These are phyloP conservation scores for Bubo blakistoni DNA, from an alignment of 2,113 vertebrate species.

Conservation along the genomic window DNA sequence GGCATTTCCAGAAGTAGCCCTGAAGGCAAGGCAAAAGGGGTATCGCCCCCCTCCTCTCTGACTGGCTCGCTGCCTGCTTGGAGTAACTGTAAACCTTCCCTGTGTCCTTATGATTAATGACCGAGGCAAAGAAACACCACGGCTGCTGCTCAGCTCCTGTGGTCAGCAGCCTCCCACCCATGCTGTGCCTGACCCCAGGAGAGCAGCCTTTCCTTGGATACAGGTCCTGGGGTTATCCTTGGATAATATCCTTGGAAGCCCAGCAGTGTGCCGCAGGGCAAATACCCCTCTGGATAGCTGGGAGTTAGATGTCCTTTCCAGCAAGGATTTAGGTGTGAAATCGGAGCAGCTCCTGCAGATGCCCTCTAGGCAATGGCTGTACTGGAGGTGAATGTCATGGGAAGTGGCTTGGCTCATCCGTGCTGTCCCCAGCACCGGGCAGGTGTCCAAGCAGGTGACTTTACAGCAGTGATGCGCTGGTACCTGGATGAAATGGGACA, in stretches of 20 bases:
- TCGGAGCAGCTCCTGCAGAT: background rate
- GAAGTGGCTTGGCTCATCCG: background rate
- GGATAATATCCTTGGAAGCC: background rate
- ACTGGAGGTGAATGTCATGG: background rate
- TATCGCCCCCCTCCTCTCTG: background rate
- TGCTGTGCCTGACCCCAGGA: background rate
- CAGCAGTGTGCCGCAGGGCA: rapidly evolving
- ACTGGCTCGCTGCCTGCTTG: background rate
- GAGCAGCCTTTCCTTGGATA: background rate
- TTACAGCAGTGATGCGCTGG: background rate
- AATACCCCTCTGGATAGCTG: background rate
- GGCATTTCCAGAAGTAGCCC: background rate
- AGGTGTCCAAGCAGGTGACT: background rate
- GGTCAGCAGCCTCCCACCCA: constrained; percentile 25
- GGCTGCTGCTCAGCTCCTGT: constrained; percentile 37
- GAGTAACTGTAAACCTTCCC: constrained; percentile 52
- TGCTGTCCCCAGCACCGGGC: background rate
- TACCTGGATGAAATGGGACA: background rate
- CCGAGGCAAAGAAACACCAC: constrained; percentile 39
- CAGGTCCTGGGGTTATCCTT: background rate
- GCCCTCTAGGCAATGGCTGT: background rate
- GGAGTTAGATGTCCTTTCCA: background rate
- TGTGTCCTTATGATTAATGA: constrained; percentile 65
- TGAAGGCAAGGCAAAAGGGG: background rate
- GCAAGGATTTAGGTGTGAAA: background rate